Base-by-base conservation (phyloP, 2,888 invertebrate species). In the Cylloceria caligata region DNA sequence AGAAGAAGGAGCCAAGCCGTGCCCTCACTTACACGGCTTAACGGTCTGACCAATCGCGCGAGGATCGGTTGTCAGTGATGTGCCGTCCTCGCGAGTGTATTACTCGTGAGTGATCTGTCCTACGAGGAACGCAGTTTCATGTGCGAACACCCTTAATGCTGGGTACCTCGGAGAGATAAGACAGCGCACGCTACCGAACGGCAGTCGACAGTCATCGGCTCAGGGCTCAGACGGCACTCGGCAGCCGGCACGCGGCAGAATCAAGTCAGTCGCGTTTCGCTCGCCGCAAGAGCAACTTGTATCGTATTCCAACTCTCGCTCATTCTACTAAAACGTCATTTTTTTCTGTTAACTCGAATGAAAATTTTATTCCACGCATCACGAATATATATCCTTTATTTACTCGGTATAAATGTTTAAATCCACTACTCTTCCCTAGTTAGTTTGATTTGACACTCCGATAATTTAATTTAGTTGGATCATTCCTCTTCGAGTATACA, bases 261-360 rank as follows among this genome's bases (percentile, higher is more conserved):
- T 5, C 55, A 7, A 80, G 74, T 89, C 89, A 91, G 91, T 91
- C 89, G 91, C 89, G 90, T 88, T 87, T 87, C 89, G 89, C 89
- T 90, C 91, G 90, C 88, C 88, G 87, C 86, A 87, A 86, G 86
- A 89, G 84, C 74, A 87, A 87, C 88, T 88, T 77, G 80, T 83
- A 83, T 67, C 62, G 83, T 77, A 76, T 73, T 78, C 84, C 34
- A 30, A 42, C 36, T 47, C 21, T 49, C 49, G 36, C 19, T 7
- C 27, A 27, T 34, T 65, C 19, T 7, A 49, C 9, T 3, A 13
- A 47, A 67, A 67, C 34, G 62, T 39, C 62, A 49, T 13, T 11
- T 45, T 1, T 42, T 68, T 1, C 11, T 5, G 62, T 34, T 47
- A 36, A 57, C 19, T 67, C 5, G 5, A 62, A 62, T 30, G 36